A percentile compares a stretch with the other conserved stretches of the same genome.
Evolutionary conservation across 2,888 invertebrate species (phyloP).

Genomic region (Arctia plantaginis): DNA sequence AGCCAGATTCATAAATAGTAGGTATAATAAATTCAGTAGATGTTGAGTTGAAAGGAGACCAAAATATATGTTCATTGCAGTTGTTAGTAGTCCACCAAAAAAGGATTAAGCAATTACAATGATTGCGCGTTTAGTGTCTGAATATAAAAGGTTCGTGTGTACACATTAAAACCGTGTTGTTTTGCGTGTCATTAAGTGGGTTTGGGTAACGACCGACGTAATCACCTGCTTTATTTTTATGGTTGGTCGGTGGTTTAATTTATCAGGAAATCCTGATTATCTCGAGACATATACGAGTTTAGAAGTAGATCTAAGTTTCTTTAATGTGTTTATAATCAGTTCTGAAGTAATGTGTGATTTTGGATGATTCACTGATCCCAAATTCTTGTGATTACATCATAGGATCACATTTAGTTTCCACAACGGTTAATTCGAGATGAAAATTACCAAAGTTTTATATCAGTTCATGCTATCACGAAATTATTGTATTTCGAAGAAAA

Average conservation of each 20-base stretch:
- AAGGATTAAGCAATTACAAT: slow-evolving; percentile 17
- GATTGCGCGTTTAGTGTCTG: slow-evolving; percentile 12
- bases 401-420: not conserved
- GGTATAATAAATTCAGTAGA: not conserved
- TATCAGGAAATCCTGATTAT: not conserved
- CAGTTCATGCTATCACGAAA: not conserved
- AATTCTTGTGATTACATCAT: not conserved
- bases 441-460: not conserved
- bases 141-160: slow-evolving; percentile 24
- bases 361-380: not conserved
- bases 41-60: not conserved
- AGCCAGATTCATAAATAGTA: not conserved
- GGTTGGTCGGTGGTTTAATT: slow-evolving; percentile 8
- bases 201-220: slow-evolving; percentile 21
- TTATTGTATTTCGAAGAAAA: not conserved
- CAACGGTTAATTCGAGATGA: not conserved
- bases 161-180: slow-evolving; percentile 25
- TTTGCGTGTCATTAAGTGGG: slow-evolving; percentile 27
- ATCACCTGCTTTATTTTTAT: slow-evolving; percentile 27
- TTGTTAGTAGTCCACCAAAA: slow-evolving; percentile 12
- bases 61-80: not conserved
- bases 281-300: not conserved
- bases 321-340: not conserved
- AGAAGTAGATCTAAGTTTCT: not conserved
- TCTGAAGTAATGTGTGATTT: not conserved